Evolutionary conservation across 2,888 invertebrate species (phyloP), one percentile per base, ranked within the genome.

Genomic region (Thelaira solivaga): DNA sequence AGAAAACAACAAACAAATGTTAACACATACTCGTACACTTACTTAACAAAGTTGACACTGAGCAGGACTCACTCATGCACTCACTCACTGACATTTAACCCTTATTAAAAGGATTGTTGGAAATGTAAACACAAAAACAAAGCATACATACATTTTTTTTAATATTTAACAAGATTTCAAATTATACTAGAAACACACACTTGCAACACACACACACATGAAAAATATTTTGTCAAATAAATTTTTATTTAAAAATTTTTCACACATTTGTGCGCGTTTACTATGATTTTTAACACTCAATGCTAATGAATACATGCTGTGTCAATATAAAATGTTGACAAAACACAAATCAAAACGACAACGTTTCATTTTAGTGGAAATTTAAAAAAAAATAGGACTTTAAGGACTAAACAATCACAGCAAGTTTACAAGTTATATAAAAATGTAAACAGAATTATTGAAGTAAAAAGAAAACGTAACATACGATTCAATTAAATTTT

Each of bases 311-410:
- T 75, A 62, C 86, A 82, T 61, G 85, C 85, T 85, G 85, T 39
- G 82, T 81, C 81, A 77, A 81, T 80, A 78, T 81, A 82, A 78
- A 80, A 69, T 85, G 86, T 85, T 85, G 86, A 86, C 85, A 86
- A 82, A 85, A 85, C 85, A 85, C 83, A 83, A 86, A 86, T 85
- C 83, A 86, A 81, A 80, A 75, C 80, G 69, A 71, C 78, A 69
- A 61, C 59, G 64, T 53, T 74, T 41, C 41, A 7, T 11, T 24
- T 34, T 39, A 36, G 2, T 57, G 43, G 24, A 61, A 45, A 22
- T 16, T 2, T 11, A 41, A 45, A 62, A 65, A n/a, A n/a, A n/a
- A n/a, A n/a, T n/a, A 59, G 51, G 69, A 45, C 59, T 64, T 59
- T 64, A 53, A 69, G 69, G 64, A 65, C 69, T 61, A 61, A 62